Evolutionary conservation across 2,113 vertebrate species (phyloP).

Genomic region (Pseudorasbora parva): DNA sequence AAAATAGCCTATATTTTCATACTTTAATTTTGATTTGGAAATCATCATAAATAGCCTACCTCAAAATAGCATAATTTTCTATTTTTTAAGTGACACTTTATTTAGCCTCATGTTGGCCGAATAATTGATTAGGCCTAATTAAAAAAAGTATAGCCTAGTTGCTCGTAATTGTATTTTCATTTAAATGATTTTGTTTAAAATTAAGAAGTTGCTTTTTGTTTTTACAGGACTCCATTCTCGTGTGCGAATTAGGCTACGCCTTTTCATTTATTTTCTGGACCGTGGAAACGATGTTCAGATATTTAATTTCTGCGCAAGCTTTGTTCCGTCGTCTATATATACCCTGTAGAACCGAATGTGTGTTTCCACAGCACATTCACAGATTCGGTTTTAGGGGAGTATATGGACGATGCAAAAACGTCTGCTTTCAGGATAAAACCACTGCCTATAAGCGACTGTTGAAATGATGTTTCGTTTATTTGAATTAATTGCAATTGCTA

Average conservation of each 20-base stretch:
- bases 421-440: conserved; percentile 63
- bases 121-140: no score
- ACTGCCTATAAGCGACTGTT: not conserved
- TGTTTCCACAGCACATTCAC: conserved; percentile 90
- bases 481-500: not conserved
- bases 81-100: not conserved
- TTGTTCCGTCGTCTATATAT: conserved; percentile 78
- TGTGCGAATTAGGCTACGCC: no score
- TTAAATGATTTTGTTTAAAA: not conserved
- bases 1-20: no score
- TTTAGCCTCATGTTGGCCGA: not conserved
- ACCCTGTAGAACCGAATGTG: conserved; percentile 94
- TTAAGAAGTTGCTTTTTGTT: no score
- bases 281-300: not conserved
- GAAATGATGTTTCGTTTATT: not conserved
- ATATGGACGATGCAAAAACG: conserved; percentile 99
- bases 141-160: no score
- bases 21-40: not conserved
- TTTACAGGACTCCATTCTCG: no score
- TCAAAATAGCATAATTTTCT: not conserved
- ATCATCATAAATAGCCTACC: not conserved
- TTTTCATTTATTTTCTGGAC: not conserved
- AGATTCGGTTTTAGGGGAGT: conserved; percentile 99
- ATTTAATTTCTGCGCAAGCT: not conserved
- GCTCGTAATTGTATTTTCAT: not conserved